Evolutionary conservation across 2,797 vertebrate species (phyloP).

Genomic region (Hozukius guyotensis): DNA sequence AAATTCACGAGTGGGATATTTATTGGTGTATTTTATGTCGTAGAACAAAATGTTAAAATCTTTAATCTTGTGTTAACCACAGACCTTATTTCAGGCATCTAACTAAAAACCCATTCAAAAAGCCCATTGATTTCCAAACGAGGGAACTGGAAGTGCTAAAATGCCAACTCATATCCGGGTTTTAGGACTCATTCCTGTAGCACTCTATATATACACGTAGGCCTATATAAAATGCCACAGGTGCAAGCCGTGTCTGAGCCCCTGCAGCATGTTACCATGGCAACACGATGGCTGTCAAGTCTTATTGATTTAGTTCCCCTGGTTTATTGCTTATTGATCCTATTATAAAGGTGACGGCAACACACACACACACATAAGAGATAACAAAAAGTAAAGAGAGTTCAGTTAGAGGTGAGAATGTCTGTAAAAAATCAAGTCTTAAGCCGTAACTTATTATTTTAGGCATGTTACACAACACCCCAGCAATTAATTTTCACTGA

Average conservation of each 20-base stretch:
- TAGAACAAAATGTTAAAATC: too few species aligned
- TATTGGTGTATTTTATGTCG: too few species aligned
- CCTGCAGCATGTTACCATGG: constrained; percentile 13
- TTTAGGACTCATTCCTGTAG: too few species aligned
- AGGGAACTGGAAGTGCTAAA: too few species aligned
- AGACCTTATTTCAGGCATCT: too few species aligned
- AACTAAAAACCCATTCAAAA: too few species aligned
- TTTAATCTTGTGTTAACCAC: too few species aligned
- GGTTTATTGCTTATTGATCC: constrained; percentile 49
- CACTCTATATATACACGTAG: too few species aligned
- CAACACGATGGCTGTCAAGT: background rate
- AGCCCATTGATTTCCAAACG: too few species aligned
- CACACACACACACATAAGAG: background rate
- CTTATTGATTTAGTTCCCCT: constrained; percentile 32
- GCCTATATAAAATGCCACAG: too few species aligned
- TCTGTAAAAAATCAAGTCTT: background rate
- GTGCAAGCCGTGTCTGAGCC: background rate
- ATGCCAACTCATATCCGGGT: too few species aligned
- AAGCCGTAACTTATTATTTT: background rate
- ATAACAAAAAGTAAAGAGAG: background rate
- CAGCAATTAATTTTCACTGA: background rate
- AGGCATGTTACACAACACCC: background rate
- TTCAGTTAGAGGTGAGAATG: background rate
- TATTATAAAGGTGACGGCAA: constrained; percentile 1
- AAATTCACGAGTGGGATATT: too few species aligned